Conservation (phyloP, 2,113 vertebrate genomes). For the Gymnarchus niloticus region DNA sequence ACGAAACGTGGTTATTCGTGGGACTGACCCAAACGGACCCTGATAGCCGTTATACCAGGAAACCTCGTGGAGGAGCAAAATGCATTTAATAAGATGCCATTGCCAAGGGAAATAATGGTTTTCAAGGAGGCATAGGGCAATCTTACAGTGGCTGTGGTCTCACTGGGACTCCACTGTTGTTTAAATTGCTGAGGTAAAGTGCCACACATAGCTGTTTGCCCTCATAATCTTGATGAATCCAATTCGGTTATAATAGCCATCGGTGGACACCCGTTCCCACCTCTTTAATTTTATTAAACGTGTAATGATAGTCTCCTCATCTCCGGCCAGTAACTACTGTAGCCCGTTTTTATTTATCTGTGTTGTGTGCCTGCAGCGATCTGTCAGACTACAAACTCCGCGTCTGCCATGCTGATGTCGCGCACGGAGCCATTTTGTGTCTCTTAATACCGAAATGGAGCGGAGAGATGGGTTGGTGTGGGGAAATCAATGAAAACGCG, state of each 20-base stretch:
- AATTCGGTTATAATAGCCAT: slow-evolving; percentile 18
- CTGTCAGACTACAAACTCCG: neutral
- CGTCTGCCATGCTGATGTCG: too few relatives aligned
- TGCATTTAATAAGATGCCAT: slow-evolving; percentile 45
- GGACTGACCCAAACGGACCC: neutral
- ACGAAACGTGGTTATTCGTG: neutral
- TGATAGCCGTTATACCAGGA: slow-evolving; percentile 36
- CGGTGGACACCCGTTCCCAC: slow-evolving; percentile 19
- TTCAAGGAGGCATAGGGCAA: slow-evolving; percentile 6
- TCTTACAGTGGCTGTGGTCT: slow-evolving; percentile 35
- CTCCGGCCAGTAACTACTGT: neutral
- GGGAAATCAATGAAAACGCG: neutral
- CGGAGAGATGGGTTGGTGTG: too few relatives aligned
- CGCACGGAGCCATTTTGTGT: neutral
- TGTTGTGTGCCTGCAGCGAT: neutral
- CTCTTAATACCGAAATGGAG: too few relatives aligned
- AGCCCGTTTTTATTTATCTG: neutral
- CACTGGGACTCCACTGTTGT: slow-evolving; percentile 10
- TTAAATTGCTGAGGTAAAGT: slow-evolving; percentile 31
- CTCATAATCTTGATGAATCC: slow-evolving; percentile 35
- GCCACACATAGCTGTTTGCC: slow-evolving; percentile 12
- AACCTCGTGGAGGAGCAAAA: slow-evolving; percentile 34
- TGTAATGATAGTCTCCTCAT: slow-evolving; percentile 33
- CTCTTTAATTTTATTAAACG: slow-evolving; percentile 38
- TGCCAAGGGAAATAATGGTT: slow-evolving; percentile 29